Evolutionary conservation across 2,888 invertebrate species (phyloP).

Genomic region (Cryptosula pallasiana): DNA sequence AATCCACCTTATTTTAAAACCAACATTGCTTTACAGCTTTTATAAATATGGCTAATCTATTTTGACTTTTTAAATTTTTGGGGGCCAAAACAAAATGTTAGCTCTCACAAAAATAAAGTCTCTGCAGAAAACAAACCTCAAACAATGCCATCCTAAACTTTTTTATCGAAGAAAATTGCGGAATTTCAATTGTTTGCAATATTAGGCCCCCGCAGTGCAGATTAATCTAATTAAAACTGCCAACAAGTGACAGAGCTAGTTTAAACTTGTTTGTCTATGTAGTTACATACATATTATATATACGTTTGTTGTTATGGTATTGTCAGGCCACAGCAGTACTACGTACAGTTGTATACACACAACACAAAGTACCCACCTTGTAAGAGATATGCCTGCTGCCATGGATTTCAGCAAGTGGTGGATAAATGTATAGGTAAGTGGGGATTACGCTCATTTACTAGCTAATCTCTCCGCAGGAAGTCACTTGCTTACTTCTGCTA

Average conservation of each 20-base stretch:
- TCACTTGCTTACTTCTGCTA: too few species aligned
- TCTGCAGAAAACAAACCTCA: too few species aligned
- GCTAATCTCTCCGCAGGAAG: too few species aligned
- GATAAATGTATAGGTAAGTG: conserved; percentile 20
- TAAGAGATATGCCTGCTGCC: conserved; percentile 10
- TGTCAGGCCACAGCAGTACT: conserved; percentile 21
- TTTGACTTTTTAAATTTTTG: too few species aligned
- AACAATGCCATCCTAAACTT: too few species aligned
- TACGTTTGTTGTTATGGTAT: not conserved
- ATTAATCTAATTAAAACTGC: not conserved
- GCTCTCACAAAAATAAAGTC: too few species aligned
- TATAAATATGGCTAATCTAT: too few species aligned
- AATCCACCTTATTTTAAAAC: too few species aligned
- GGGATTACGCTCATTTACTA: not conserved
- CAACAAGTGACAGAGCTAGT: not conserved
- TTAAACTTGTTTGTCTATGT: too few species aligned
- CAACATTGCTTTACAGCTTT: too few species aligned
- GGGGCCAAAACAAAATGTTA: too few species aligned
- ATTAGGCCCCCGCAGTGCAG: not conserved
- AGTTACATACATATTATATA: too few species aligned
- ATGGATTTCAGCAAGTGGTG: conserved; percentile 19
- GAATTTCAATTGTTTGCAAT: not conserved
- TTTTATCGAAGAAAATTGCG: not conserved
- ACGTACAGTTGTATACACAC: conserved; percentile 20
- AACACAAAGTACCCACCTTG: conserved; percentile 15